A percentile compares a stretch with the other conserved stretches of the same genome.
Conservation (phyloP, 2,113 vertebrate species). For the Misgurnus mizolepis region DNA sequence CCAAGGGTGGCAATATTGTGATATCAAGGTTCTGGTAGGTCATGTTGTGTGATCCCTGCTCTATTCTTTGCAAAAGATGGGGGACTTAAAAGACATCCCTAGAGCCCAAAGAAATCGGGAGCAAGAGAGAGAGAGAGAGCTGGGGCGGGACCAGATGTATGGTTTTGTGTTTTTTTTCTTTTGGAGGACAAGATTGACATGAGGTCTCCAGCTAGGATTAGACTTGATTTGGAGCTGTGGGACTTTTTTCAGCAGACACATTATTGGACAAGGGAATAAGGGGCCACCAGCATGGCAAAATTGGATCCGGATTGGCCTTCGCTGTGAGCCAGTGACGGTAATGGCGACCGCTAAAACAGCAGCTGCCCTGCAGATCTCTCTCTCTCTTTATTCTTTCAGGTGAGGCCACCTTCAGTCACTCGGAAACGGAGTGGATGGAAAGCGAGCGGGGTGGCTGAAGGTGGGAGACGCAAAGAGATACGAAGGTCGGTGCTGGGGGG, state of each 20-base stretch:
- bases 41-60: constrained; percentile 92
- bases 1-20: constrained; percentile 89
- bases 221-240: constrained; percentile 93
- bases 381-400: constrained; percentile 85
- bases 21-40: constrained; percentile 81
- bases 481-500: constrained; percentile 52
- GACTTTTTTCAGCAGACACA: constrained; percentile 92
- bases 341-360: constrained; percentile 73
- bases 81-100: constrained; percentile 89
- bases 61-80: constrained; percentile 90
- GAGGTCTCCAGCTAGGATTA: constrained; percentile 92
- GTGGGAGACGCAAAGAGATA: constrained; percentile 25
- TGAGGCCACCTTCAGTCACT: constrained; percentile 90
- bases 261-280: constrained; percentile 95
- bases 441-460: constrained; percentile 85
- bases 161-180: constrained; percentile 73
- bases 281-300: constrained; percentile 87
- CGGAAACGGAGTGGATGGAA: constrained; percentile 89
- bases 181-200: constrained; percentile 90
- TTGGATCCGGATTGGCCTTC: constrained; percentile 90
- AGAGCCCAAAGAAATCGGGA: constrained; percentile 79
- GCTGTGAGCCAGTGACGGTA: constrained; percentile 72
- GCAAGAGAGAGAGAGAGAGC: constrained; percentile 76
- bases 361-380: constrained; percentile 86
- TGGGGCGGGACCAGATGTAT: constrained; percentile 69